Evolutionary conservation across 2,888 invertebrate species (phyloP), one percentile per base, ranked within the genome.

Genomic region (Crioceris asparagi): DNA sequence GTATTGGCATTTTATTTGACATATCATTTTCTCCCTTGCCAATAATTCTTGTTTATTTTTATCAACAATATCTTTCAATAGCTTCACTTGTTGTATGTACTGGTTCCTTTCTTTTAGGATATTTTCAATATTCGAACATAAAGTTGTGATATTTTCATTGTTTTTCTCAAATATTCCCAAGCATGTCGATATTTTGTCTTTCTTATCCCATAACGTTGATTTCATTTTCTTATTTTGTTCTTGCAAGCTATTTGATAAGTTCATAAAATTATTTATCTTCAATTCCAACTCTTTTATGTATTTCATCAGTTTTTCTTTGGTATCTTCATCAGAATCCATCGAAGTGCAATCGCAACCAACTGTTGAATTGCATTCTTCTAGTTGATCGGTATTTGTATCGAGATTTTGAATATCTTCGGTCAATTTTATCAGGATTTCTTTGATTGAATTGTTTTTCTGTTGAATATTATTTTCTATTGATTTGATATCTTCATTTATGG

Each of bases 101-200:
- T 37, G 36, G n/a, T 46, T 36, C 23, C 40, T 43, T 31, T 46
- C 41, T 4, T 21, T 29, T n/a, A 40, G 38, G 10, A 44, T 38
- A 16, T 30, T 35, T 31, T 44, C 42, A 17, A 46, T 35, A 17
- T 39, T 44, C n/a, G 29, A 32, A 15, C 44, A 46, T 11, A 46
- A 17, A 16, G 41, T 43, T 7, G 34, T 40, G n/a, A 46, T 42
- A 26, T 44, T 41, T 7, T 29, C 35, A 15, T 44, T 38, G 16
- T 41, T 46, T 16, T 41, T 39, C 19, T 46, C 44, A 12, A 44
- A 29, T 6, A 41, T 38, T 5, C 36, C 23, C 12, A 46, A 17
- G 35, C 44, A 44, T 19, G 35, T 33, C 4, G 40, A 34, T 2
- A 46, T 29, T 11, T 41, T 36, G 2, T 35, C 32, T 35, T 43